These are phyloP conservation scores for Galaxea fascicularis DNA, from an alignment of 92 coral and sea anemone genomes.

Conservation along the genomic window DNA sequence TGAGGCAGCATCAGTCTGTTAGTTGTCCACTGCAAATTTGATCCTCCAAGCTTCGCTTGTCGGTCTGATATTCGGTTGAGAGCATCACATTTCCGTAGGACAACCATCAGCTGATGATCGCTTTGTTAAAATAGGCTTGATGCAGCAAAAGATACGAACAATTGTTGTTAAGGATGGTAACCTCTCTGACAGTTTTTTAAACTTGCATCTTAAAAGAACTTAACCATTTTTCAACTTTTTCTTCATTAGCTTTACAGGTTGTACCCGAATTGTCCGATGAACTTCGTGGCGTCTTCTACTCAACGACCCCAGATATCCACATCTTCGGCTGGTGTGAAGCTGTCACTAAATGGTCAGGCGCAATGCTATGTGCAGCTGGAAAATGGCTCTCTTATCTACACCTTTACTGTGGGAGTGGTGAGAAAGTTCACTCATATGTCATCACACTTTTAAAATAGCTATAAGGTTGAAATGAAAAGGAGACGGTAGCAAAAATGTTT, in stretches of 20 bases:
- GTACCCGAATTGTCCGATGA: conserved; percentile 89
- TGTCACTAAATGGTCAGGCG: conserved; percentile 75
- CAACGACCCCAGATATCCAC: conserved; percentile 74
- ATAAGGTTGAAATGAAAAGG: not conserved
- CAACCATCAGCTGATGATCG: too few species aligned
- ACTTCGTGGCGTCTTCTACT: conserved; percentile 78
- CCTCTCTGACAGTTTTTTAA: not conserved
- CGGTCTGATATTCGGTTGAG: too few species aligned
- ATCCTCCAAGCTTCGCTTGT: too few species aligned
- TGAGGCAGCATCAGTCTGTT: too few species aligned
- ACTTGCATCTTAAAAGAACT: not conserved
- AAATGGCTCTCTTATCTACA: conserved; percentile 70
- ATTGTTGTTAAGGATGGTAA: too few species aligned
- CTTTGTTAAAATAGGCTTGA: too few species aligned
- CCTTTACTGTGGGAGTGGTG: conserved; percentile 90
- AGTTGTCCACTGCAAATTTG: too few species aligned
- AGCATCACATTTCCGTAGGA: too few species aligned
- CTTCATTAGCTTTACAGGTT: conserved; percentile 69
- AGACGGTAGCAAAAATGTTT: too few species aligned
- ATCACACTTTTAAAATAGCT: not conserved
- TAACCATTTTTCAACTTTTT: not conserved
- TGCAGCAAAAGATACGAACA: not conserved
- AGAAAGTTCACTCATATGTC: conserved; percentile 2
- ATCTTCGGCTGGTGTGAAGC: conserved; percentile 66
- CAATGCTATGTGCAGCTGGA: conserved; percentile 74